Evolutionary conservation across 2,888 invertebrate species (phyloP).

Genomic region (Hecatera dysodea): DNA sequence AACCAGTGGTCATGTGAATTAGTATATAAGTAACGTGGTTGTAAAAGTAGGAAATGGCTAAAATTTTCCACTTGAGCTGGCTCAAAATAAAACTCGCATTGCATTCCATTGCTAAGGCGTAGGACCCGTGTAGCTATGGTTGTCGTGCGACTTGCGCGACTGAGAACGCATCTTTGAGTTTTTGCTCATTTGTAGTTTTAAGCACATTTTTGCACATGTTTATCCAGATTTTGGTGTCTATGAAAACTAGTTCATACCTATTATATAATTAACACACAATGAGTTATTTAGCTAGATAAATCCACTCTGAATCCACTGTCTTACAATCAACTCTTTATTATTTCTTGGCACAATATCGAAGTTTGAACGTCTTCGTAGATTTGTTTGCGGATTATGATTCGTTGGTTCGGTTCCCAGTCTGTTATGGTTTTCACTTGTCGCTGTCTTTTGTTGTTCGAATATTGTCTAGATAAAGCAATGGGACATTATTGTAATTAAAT

Average conservation of each 20-base stretch:
- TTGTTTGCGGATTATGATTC: conserved; percentile 4
- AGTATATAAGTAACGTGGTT: background rate
- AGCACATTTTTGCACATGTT: too few species aligned
- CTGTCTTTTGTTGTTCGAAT: background rate
- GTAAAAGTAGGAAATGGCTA: conserved; percentile 1
- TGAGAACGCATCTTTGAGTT: background rate
- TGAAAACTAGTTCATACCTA: too few species aligned
- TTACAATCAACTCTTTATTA: background rate
- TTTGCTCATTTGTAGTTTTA: too few species aligned
- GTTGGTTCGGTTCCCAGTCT: background rate
- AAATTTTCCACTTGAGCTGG: too few species aligned
- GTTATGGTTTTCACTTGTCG: background rate
- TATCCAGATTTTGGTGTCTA: too few species aligned
- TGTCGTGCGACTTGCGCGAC: background rate
- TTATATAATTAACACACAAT: too few species aligned
- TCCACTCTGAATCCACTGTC: background rate
- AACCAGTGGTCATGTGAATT: too few species aligned
- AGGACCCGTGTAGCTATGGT: background rate
- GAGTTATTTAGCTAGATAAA: too few species aligned
- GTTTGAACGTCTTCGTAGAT: background rate
- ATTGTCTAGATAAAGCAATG: too few species aligned
- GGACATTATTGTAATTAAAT: too few species aligned
- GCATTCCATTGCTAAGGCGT: conserved; percentile 27
- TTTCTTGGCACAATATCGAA: background rate
- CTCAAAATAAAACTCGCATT: background rate